Conservation (phyloP, 2,888 invertebrate genomes). For the Dromius quadrimaculatus region DNA sequence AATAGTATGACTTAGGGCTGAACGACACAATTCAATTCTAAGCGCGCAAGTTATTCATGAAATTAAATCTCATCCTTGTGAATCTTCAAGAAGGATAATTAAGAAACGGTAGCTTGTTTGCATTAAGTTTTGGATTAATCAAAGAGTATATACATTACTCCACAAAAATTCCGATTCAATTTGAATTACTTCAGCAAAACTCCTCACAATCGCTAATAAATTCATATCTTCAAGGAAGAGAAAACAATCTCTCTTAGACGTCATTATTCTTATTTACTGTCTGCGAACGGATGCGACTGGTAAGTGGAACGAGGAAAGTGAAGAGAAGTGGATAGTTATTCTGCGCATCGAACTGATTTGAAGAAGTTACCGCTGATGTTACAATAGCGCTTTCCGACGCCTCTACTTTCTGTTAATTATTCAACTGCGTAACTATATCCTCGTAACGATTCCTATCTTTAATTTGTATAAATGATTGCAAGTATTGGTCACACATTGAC, state of each 20-base stretch:
- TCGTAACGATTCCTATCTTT: slow-evolving; percentile 25
- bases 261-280: slow-evolving; percentile 37
- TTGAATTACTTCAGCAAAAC: slow-evolving; percentile 27
- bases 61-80: slow-evolving; percentile 46
- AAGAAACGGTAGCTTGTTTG: slow-evolving; percentile 40
- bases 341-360: slow-evolving; percentile 30
- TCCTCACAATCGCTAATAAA: slow-evolving; percentile 8
- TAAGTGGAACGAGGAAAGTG: background rate
- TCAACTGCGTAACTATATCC: slow-evolving; percentile 30
- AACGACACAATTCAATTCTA: slow-evolving; percentile 42
- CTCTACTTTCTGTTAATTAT: slow-evolving; percentile 45
- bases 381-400: slow-evolving; percentile 5
- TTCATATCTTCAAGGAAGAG: slow-evolving; percentile 12
- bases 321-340: slow-evolving; percentile 16
- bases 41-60: slow-evolving; percentile 47
- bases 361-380: slow-evolving; percentile 18
- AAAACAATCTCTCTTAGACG: slow-evolving; percentile 14
- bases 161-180: slow-evolving; percentile 36
- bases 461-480: slow-evolving; percentile 42
- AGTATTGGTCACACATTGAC: slow-evolving; percentile 26
- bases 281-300: background rate
- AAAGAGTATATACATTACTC: slow-evolving; percentile 35
- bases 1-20: slow-evolving; percentile 39
- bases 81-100: slow-evolving; percentile 47
- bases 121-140: slow-evolving; percentile 44